Conservation (phyloP, 2,888 invertebrate species). For the Theodoxus fluviatilis region DNA sequence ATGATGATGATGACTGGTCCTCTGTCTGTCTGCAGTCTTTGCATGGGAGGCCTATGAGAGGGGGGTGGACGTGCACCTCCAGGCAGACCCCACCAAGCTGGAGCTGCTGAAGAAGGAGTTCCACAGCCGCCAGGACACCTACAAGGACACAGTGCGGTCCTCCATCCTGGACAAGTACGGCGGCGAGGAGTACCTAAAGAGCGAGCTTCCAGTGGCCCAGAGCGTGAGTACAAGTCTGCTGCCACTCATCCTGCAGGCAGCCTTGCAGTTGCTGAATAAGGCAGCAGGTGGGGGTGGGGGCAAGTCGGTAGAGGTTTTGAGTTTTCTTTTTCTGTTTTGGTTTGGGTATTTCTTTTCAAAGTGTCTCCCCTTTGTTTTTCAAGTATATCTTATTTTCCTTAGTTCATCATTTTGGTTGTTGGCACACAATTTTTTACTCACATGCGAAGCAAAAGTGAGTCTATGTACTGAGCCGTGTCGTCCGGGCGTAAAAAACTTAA, state of each 20-base stretch:
- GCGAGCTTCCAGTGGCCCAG: conserved; percentile 88
- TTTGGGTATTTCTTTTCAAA: no score
- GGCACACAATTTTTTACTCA: no score
- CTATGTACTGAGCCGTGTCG: no score
- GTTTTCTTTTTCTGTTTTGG: background rate
- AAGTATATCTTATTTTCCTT: no score
- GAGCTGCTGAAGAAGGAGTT: conserved; percentile 90
- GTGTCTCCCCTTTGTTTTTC: no score
- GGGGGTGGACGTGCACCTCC: conserved; percentile 69
- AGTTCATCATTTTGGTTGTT: no score
- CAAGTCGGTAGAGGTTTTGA: no score
- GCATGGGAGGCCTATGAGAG: conserved; percentile 94
- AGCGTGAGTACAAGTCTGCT: conserved; percentile 68
- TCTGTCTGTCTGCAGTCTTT: conserved; percentile 71
- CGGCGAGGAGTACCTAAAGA: conserved; percentile 85
- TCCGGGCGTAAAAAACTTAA: no score
- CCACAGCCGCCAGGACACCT: conserved; percentile 85
- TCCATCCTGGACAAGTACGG: conserved; percentile 92
- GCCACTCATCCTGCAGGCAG: no score
- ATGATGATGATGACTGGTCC: background rate
- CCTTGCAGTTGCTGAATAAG: no score
- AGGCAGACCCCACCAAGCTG: conserved; percentile 97
- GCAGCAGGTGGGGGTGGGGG: no score
- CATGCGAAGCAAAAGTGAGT: no score
- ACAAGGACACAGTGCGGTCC: conserved; percentile 82